Conservation (phyloP, 2,113 vertebrate genomes). For the Hirundichthys speculiger region DNA sequence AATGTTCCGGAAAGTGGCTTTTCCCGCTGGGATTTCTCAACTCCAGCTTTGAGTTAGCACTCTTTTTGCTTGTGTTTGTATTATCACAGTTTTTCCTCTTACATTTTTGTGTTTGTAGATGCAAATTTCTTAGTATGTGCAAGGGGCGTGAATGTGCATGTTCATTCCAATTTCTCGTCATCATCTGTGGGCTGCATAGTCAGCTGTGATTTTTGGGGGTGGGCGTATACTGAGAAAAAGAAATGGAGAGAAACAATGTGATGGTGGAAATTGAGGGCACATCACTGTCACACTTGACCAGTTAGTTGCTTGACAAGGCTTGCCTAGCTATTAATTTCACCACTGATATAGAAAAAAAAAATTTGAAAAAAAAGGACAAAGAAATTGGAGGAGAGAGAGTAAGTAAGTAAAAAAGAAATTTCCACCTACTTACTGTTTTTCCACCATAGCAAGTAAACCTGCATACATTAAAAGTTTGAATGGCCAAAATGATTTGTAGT, state of each 20-base stretch:
- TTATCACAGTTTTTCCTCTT: constrained; percentile 20
- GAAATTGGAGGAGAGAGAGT: neutral
- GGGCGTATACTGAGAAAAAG: neutral
- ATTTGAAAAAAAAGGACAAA: neutral
- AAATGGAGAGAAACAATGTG: neutral
- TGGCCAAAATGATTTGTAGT: constrained; percentile 29
- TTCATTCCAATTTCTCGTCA: neutral
- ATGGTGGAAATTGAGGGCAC: constrained; percentile 50
- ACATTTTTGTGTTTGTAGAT: constrained; percentile 20
- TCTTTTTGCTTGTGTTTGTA: constrained; percentile 7
- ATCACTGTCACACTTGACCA: constrained; percentile 28
- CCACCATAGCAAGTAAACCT: too few species aligned
- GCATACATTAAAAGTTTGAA: too few species aligned
- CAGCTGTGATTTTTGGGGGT: constrained; percentile 11
- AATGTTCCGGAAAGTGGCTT: constrained; percentile 78
- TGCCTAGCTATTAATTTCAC: constrained; percentile 27
- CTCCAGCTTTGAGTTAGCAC: constrained; percentile 60
- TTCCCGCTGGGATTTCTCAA: constrained; percentile 69
- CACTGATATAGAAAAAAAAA: neutral
- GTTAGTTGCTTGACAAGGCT: constrained; percentile 31
- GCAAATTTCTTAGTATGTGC: constrained; percentile 33
- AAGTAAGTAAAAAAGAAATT: neutral
- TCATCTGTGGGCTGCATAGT: constrained; percentile 9
- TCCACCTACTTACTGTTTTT: too few species aligned
- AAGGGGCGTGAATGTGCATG: neutral